Percentiles rank a stretch among this genome's conserved stretches.
phyloP scores from a whole-genome alignment of 2,888 invertebrate genomes.

The Aspidapion aeneum region DNA sequence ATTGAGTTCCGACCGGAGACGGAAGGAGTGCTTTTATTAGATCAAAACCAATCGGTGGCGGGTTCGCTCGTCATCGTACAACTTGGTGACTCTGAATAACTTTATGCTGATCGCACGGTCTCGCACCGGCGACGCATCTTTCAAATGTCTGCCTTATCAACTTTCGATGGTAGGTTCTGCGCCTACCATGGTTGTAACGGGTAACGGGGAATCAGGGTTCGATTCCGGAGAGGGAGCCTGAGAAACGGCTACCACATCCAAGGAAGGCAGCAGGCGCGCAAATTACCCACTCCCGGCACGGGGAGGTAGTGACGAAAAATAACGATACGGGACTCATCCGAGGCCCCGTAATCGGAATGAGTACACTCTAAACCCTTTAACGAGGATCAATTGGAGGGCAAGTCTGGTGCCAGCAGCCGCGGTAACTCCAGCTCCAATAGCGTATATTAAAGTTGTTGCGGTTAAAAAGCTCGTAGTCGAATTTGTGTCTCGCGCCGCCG shows the following conservation, averaged over 20 bases:
- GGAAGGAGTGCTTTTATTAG: constrained; percentile 17
- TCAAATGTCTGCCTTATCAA: constrained; percentile 67
- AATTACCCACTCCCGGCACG: constrained; percentile 54
- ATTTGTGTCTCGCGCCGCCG: constrained; percentile 48
- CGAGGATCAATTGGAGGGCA: constrained; percentile 62
- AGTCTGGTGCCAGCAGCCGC: constrained; percentile 62
- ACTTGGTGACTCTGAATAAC: constrained; percentile 52
- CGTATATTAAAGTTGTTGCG: constrained; percentile 70
- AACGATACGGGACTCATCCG: constrained; percentile 56
- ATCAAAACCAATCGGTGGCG: constrained; percentile 18
- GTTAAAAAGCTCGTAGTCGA: constrained; percentile 48
- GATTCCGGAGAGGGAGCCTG: constrained; percentile 24
- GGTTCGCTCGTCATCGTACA: constrained; percentile 41
- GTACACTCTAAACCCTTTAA: constrained; percentile 26
- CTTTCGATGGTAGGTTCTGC: constrained; percentile 63
- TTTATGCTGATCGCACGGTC: constrained; percentile 46
- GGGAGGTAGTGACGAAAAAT: constrained; percentile 60
- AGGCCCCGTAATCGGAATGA: constrained; percentile 25
- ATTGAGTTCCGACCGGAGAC: constrained; percentile 40
- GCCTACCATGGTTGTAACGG: constrained; percentile 66
- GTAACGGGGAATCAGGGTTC: constrained; percentile 73
- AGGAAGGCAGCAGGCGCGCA: constrained; percentile 71
- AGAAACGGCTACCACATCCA: constrained; percentile 26
- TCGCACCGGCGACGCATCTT: constrained; percentile 57
- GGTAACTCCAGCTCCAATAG: constrained; percentile 49